Evolutionary conservation across 2,888 invertebrate species (phyloP).

Genomic region (Cephus spinipes): DNA sequence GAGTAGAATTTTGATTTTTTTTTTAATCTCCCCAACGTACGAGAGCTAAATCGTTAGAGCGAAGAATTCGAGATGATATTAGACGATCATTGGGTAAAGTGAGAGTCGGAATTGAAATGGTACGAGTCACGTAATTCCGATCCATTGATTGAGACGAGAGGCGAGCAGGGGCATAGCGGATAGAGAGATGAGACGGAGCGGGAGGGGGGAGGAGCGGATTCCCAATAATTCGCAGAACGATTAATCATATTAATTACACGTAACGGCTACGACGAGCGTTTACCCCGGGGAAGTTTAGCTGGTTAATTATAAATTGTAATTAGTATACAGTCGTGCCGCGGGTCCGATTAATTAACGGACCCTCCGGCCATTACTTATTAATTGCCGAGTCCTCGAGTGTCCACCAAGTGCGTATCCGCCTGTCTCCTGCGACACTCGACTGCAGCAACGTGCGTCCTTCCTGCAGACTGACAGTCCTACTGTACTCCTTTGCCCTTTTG

Average conservation of each 20-base stretch:
- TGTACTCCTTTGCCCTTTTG: neutral
- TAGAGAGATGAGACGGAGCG: neutral
- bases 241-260: constrained; percentile 63
- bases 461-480: neutral
- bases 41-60: neutral
- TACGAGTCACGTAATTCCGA: neutral
- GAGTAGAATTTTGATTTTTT: neutral
- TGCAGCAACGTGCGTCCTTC: constrained; percentile 1
- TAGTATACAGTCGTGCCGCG: constrained; percentile 48
- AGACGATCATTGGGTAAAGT: neutral
- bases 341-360: constrained; percentile 59
- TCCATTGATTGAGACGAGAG: neutral
- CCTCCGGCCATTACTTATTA: constrained; percentile 61
- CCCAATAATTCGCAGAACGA: constrained; percentile 57
- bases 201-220: neutral
- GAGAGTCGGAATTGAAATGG: neutral
- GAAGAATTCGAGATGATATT: neutral
- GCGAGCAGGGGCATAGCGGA: neutral
- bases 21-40: neutral
- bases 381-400: constrained; percentile 37
- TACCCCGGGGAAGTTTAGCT: constrained; percentile 44
- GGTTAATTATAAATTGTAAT: constrained; percentile 66
- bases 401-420: constrained; percentile 50
- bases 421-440: constrained; percentile 47
- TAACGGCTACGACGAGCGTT: constrained; percentile 30